Base-by-base conservation (phyloP, 2,113 vertebrate species). In the Tetraodon nigroviridis region DNA sequence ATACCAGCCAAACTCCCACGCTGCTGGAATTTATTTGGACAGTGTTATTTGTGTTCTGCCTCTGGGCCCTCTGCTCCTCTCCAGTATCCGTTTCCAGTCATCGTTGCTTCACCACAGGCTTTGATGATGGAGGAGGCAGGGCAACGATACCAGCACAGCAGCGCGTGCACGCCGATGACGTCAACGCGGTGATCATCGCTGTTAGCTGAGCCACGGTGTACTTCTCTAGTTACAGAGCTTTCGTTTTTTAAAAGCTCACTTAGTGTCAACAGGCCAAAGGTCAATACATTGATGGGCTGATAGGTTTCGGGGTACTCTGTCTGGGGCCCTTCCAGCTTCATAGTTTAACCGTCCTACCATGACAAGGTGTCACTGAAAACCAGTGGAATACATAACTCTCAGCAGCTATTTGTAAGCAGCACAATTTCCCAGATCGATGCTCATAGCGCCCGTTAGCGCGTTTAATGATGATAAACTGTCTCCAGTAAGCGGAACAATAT, bases 21-120 rank as follows among this genome's bases (percentile, higher is more conserved):
- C 79, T 75, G 61, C 74, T 69, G 58, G 59, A 60, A 76, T 84
- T 79, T 84, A 84, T 88, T 85, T 84, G 77, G 67, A 80, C 78
- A 79, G 64, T 61, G 69, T 80, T 84, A 75, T 84, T 86, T 84
- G 76, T 61, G 70, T 73, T 78, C 37, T 47, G 75, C 65, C 74
- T 73, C 73, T 19, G 52, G 78, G 70, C 52, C 71, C 67, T 72
- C 55, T 73, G 70, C 58, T 69, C 60, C 55, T 52, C 60, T 77
- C 71, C 55, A 62, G 72, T 49, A 80, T 81, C 76, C 64, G 69
- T 85, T 81, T 67, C 70, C 61, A 72, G 49, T 48, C 46, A 13
- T 46, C n/a, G 64, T 74, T 79, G 51, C 79, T 74, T 79, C 81
- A 82, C 55, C 49, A n/a, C 46, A 24, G 32, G 17, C 55, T 82